Percentiles rank a stretch among this genome's conserved stretches.
These are phyloP conservation scores for Ctenopoma kingsleyae DNA, from an alignment of 2,797 vertebrate genomes.

Conservation along the genomic window DNA sequence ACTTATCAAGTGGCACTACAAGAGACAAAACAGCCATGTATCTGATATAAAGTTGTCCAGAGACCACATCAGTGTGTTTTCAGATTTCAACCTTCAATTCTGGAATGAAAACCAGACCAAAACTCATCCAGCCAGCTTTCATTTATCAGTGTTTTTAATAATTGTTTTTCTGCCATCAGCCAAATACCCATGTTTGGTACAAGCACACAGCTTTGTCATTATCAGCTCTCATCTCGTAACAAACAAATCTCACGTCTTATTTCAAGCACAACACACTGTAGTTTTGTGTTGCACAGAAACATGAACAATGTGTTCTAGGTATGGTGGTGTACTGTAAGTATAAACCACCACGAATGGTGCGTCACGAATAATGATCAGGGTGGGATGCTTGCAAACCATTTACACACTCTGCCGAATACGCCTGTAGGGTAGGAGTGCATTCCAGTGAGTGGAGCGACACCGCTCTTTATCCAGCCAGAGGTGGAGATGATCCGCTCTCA, in stretches of 20 bases:
- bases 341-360: conserved; percentile 55
- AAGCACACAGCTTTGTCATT: conserved; percentile 7
- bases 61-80: conserved; percentile 12
- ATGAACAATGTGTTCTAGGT: conserved; percentile 16
- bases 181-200: conserved; percentile 15
- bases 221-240: not conserved
- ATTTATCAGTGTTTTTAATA: not conserved
- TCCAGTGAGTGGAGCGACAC: conserved; percentile 65
- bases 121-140: conserved; percentile 5
- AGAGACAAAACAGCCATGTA: conserved; percentile 18
- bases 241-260: conserved; percentile 7
- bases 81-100: conserved; percentile 11
- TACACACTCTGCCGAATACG: conserved; percentile 52
- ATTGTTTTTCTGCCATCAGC: conserved; percentile 1
- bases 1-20: conserved; percentile 41
- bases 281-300: conserved; percentile 9
- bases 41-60: conserved; percentile 29
- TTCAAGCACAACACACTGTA: not conserved
- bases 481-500: conserved; percentile 77
- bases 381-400: conserved; percentile 66
- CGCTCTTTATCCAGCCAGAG: conserved; percentile 77
- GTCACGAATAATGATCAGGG: conserved; percentile 77
- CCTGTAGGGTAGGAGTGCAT: conserved; percentile 74
- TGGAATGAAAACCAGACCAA: not conserved
- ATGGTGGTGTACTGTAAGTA: conserved; percentile 20